Base-by-base conservation (phyloP, 2,888 invertebrate genomes). In the Osmoderma eremita region DNA sequence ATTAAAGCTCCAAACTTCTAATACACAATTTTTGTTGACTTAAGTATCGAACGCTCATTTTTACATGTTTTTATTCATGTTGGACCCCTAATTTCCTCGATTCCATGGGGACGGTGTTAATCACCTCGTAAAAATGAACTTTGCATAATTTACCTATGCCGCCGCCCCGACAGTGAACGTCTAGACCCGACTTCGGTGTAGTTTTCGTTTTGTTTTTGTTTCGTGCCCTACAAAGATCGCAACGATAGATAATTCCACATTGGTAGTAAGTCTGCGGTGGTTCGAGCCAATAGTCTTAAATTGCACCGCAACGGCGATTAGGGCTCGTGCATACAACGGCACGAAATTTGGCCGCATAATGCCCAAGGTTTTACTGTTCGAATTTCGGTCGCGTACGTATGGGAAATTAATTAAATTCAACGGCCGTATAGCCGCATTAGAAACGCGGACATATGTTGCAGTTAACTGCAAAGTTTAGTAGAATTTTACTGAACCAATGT, bases 181-280 rank as follows among this genome's bases (percentile, higher is more conserved):
- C 58, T 61, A 61, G 58, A 61, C 58, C 24, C 45, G 45, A 45
- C 58, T 48, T 5, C 58, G 45, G 30, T 6, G 58, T 45, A n/a
- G n/a, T n/a, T n/a, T n/a, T 30, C 24, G 45, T 61, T 61, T 61
- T 30, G 45, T 3, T 45, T 61, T 30, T 30, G 24, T 51, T 51
- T 61, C 45, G 24, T 61, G 48, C 30, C 58, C 58, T 24, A 61
- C 45, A 45, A 45, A 61, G 58, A 61, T 45, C 45, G 58, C 30
- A 15, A 15, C 10, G 30, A 24, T 48, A 61, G 45, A 61, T 61
- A 61, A 61, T 36, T 45, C 42, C 45, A 30, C 58, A 45, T 61
- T 61, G 42, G 58, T 61, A 24, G 24, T 13, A 24, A 58, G 45
- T 58, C 42, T 18, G 17, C 42, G 24, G 10, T 13, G 24, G 20